These are phyloP conservation scores for Ispidina picta DNA, from an alignment of 2,797 vertebrate genomes.

Conservation along the genomic window DNA sequence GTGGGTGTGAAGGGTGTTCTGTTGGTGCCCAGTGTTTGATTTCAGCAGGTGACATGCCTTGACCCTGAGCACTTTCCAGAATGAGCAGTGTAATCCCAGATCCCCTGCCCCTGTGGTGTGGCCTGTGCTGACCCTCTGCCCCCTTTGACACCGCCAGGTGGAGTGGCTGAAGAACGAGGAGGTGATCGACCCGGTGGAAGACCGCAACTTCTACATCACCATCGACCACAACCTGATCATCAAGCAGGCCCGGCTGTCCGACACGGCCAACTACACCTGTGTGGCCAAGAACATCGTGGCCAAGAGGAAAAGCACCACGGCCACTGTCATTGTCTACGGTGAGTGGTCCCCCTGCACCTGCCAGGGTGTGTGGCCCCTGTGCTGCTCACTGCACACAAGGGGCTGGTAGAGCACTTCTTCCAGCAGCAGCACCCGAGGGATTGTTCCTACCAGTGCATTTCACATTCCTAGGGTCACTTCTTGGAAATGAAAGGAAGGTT, in stretches of 20 bases:
- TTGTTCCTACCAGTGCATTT: background rate
- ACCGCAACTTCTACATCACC: constrained; percentile 98
- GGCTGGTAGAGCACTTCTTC: background rate
- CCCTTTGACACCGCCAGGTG: constrained; percentile 80
- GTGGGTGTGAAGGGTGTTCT: background rate
- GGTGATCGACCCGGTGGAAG: constrained; percentile 92
- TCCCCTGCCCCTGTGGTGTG: background rate
- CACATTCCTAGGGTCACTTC: background rate
- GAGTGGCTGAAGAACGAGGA: constrained; percentile 99
- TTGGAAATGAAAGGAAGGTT: background rate
- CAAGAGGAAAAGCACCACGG: constrained; percentile 94
- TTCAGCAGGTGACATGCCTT: background rate
- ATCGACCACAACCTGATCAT: constrained; percentile 99
- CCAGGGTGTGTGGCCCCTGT: no score
- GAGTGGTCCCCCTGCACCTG: constrained; percentile 31
- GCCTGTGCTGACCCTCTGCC: background rate
- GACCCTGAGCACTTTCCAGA: fast-evolving
- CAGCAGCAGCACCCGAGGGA: background rate
- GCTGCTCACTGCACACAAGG: no score
- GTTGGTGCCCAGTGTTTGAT: background rate
- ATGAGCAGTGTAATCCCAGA: background rate
- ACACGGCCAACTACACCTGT: constrained; percentile 97
- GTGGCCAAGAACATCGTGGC: constrained; percentile 98
- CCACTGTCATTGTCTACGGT: constrained; percentile 97
- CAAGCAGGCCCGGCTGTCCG: constrained; percentile 96